Evolutionary conservation across 2,113 vertebrate species (phyloP).

Genomic region (Chrysochloris asiatica): DNA sequence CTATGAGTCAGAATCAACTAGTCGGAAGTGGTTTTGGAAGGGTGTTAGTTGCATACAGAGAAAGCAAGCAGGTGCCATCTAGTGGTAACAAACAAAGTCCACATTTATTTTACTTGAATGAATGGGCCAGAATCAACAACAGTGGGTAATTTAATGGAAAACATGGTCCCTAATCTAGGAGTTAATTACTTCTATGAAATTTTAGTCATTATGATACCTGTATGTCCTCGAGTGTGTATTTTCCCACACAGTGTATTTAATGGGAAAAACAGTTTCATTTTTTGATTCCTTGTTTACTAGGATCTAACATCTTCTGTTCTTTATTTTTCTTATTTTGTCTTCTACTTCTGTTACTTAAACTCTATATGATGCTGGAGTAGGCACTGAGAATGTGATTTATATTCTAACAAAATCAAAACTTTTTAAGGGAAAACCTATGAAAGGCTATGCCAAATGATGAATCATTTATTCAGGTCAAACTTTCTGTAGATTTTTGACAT

Average conservation of each 20-base stretch:
- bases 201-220: not conserved
- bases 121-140: not conserved
- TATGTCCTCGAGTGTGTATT: not conserved
- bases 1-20: no score
- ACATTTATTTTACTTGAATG: not conserved
- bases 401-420: no score
- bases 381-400: no score
- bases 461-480: no score
- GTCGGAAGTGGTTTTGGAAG: no score
- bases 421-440: no score
- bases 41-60: not conserved
- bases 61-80: slow-evolving; percentile 63
- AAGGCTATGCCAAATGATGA: no score
- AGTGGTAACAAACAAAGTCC: slow-evolving; percentile 39
- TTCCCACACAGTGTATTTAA: not conserved
- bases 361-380: no score
- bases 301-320: not conserved
- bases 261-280: not conserved
- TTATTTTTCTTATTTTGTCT: no score
- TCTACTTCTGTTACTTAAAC: no score
- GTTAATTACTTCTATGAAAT: not conserved
- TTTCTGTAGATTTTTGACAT: no score
- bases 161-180: not conserved
- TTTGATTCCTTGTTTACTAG: not conserved
- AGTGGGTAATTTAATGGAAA: not conserved